phyloP scores from a whole-genome alignment of 2,888 invertebrate species.

The Sclerodermus sp. region DNA sequence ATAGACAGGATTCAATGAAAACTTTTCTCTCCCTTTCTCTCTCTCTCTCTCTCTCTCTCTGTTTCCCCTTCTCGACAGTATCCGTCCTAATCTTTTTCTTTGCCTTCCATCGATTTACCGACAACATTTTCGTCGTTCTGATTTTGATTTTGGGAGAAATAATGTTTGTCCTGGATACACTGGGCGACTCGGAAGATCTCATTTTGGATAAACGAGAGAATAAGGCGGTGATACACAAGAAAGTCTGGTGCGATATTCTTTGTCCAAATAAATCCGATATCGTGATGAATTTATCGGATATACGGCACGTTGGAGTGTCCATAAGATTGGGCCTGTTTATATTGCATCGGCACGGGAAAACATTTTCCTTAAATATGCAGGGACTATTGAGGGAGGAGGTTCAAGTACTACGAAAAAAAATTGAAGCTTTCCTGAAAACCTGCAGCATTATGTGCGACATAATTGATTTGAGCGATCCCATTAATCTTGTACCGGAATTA shows the following conservation, averaged over 20 bases:
- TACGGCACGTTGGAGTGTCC: constrained; percentile 37
- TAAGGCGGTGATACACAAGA: constrained; percentile 27
- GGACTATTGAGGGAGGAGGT: constrained; percentile 32
- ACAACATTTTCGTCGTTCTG: constrained; percentile 21
- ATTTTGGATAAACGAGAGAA: constrained; percentile 33
- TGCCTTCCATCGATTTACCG: constrained; percentile 25
- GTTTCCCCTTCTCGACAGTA: too few species aligned
- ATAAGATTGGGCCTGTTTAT: constrained; percentile 35
- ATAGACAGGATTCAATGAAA: too few species aligned
- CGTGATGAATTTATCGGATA: constrained; percentile 32
- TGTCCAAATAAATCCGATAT: constrained; percentile 16
- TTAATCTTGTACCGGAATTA: constrained; percentile 23
- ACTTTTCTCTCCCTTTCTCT: too few species aligned
- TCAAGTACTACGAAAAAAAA: constrained; percentile 27
- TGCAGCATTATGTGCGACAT: too few species aligned
- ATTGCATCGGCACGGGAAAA: constrained; percentile 28
- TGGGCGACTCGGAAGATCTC: constrained; percentile 41
- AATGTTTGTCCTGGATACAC: constrained; percentile 34
- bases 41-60: too few species aligned
- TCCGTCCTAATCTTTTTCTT: constrained; percentile 25
- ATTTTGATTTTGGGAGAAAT: constrained; percentile 32
- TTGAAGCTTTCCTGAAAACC: constrained; percentile 29
- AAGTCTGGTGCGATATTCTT: constrained; percentile 36
- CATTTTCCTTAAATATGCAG: constrained; percentile 24
- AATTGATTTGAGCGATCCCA: too few species aligned